These are phyloP conservation scores for Lypha dubia DNA, from an alignment of 2,888 invertebrate species.

Conservation along the genomic window DNA sequence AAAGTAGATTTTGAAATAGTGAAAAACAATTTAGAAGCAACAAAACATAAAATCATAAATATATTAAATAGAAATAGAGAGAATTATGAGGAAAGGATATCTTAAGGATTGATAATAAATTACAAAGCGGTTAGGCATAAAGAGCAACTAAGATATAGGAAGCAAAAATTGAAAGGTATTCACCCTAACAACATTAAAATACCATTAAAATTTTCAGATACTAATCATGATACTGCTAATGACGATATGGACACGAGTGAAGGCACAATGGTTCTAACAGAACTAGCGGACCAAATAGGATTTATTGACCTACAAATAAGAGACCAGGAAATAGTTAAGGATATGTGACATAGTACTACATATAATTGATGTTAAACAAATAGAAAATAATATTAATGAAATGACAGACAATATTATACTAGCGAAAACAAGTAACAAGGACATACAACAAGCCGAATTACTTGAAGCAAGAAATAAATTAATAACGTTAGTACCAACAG, in stretches of 20 bases:
- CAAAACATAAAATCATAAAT: too few species aligned
- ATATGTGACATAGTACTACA: background rate
- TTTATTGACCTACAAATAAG: too few species aligned
- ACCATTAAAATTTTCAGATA: too few species aligned
- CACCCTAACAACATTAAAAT: too few species aligned
- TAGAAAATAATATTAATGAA: background rate
- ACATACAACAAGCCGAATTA: background rate
- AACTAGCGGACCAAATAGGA: too few species aligned
- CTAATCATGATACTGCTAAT: too few species aligned
- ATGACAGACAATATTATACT: background rate
- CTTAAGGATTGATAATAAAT: slow-evolving; percentile 25
- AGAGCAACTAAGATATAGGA: slow-evolving; percentile 65
- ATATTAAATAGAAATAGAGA: too few species aligned
- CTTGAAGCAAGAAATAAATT: background rate
- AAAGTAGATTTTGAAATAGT: slow-evolving; percentile 60
- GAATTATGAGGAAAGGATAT: background rate
- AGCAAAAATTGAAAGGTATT: background rate
- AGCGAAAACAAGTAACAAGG: background rate
- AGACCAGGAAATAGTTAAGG: background rate
- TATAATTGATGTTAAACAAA: background rate
- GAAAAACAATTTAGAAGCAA: slow-evolving; percentile 26
- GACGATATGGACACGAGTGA: too few species aligned
- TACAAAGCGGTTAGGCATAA: slow-evolving; percentile 56
- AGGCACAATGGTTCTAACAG: too few species aligned
- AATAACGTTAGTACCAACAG: too few species aligned